These are phyloP conservation scores for Huso huso DNA, from an alignment of 2,797 vertebrate genomes.

Conservation along the genomic window DNA sequence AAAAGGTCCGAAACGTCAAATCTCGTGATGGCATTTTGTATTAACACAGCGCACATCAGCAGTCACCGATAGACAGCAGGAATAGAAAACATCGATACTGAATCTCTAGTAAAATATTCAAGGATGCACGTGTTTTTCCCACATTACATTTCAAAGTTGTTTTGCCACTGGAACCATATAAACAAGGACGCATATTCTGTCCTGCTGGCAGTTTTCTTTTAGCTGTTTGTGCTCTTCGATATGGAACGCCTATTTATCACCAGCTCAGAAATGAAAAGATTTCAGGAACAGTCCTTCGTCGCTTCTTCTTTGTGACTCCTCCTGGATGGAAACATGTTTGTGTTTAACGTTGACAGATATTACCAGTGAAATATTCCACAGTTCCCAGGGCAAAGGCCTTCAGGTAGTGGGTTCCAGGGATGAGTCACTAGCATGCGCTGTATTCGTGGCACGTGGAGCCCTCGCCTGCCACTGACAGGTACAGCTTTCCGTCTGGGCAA, in stretches of 20 bases:
- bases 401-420: constrained; percentile 30
- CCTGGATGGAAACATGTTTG: neutral
- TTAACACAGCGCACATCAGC: neutral
- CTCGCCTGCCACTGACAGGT: constrained; percentile 72
- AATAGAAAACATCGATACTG: neutral
- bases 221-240: constrained; percentile 9
- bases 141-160: neutral
- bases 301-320: neutral
- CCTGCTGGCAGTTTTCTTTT: neutral
- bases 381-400: neutral
- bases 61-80: neutral
- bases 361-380: neutral
- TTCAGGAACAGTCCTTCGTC: neutral
- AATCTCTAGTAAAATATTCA: neutral
- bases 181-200: neutral
- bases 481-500: constrained; percentile 89
- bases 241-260: neutral
- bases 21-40: neutral
- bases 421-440: constrained; percentile 76
- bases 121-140: neutral
- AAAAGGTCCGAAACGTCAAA: neutral
- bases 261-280: neutral
- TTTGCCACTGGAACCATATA: neutral
- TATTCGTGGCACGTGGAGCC: constrained; percentile 79
- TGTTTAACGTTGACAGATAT: neutral